Evolutionary conservation across 2,888 invertebrate genomes (phyloP), one percentile per base, ranked within the genome.

Genomic region (Hybos culiciformis): DNA sequence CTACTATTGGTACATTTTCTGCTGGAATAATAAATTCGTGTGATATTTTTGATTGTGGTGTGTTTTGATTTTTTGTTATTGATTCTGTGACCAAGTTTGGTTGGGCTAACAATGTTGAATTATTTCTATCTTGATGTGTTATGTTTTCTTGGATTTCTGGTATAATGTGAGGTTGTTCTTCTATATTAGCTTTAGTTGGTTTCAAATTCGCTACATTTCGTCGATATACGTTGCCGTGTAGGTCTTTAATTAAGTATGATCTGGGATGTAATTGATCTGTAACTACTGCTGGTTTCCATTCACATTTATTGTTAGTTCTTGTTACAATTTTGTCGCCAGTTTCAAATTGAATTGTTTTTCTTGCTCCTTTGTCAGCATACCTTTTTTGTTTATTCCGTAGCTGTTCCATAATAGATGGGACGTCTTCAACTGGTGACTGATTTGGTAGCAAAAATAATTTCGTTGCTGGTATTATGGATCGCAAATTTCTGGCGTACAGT

Each of bases 401-500:
- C 12, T 26, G 11, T 26, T 26, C 11, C 9, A 26, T 9, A 12
- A 12, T 26, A 12, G 12, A 4, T 26, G 4, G 7, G 3, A 26
- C 26, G 7, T 26, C 7, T 26, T 26, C 12, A 12, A 26, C 12
- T 5, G 12, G 26, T 26, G 26, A 12, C 26, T 26, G 26, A 26
- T 4, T 26, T 26, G 26, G 26, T 26, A 26, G 12, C 7, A 26
- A 26, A 12, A 12, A 4, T 26, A 12, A 12, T 4, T 9, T 21
- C 2, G 38, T 37, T 3, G 41, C 18, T 34, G 42, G 39, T 1
- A 39, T 8, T 7, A 21, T 12, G 1, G 44, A 37, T 7, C 44
- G 41, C 14, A 41, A 8, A 14, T 44, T 38, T 42, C 41, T 43
- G 17, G 15, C 18, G 9, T 42, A 45, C 2, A 42, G 21, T 12